Base-by-base conservation (phyloP, 1,140 invertebrate genomes). In the Megalonaias nervosa region DNA sequence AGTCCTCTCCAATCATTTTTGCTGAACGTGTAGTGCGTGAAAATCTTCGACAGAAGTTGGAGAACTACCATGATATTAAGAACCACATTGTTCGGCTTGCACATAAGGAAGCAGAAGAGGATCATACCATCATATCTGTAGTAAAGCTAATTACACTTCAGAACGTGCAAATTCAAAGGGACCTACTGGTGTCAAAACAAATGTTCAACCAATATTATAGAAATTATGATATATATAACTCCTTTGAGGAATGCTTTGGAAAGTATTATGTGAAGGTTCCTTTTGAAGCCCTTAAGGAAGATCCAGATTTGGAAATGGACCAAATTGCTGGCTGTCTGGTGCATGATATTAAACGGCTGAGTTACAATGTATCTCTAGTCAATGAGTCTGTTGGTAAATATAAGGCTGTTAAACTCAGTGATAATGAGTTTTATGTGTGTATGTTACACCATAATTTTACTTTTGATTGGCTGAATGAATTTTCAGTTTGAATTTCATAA, bases 101-200 rank as follows among this genome's bases (percentile, higher is more conserved):
- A 14, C 74, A 75, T 69, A 59, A 81, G 21, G 81, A 84, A 66
- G 81, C 77, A 6, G 58, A 79, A 26, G 75, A 84, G 62, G 77
- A 70, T 66, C 71, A 79, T 69, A 79, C 76, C n/a, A 74, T 82
- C 23, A 72, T 71, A 11, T 84, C 83, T 26, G 69, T 70, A 3
- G 81, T 84, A 15, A 67, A 66, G 68, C 57, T 84, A n/a, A 79
- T 82, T 14, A 77, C 75, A 13, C 77, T 79, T 0, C 82, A 81
- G 75, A 84, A 84, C 71, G 81, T 82, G 58, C 81, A 81, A 13
- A 81, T 84, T 58, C 83, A 81, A 38, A 60, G 78, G 62, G 81
- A 84, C 59, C 58, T 84, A 58, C 83, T 79, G 58, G 82, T 84
- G 67, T 84, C 83, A 38, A 82, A 80, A 67, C 81, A 84, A 70